Conservation (phyloP, 2,113 vertebrate genomes). For the Saimiri boliviensis region DNA sequence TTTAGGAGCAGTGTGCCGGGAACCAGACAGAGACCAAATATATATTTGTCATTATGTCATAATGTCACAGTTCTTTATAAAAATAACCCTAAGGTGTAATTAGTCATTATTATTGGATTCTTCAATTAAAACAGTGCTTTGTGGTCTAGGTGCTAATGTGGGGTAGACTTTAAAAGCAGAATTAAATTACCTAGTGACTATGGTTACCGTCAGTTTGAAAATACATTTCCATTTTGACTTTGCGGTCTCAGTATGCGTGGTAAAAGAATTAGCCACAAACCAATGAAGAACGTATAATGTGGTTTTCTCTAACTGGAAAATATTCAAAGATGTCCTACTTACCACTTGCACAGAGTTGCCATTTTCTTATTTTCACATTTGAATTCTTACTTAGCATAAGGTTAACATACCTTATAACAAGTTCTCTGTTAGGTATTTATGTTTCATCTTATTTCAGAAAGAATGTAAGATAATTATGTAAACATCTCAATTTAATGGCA, state of each 20-base stretch:
- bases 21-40: not conserved
- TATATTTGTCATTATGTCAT: not conserved
- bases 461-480: not conserved
- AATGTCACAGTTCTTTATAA: not conserved
- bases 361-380: slow-evolving; percentile 36
- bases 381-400: not conserved
- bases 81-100: not conserved
- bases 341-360: not conserved
- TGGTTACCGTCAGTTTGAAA: not conserved
- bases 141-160: slow-evolving; percentile 12
- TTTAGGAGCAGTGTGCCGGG: not conserved
- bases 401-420: not conserved
- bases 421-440: not conserved
- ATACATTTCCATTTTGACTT: slow-evolving; percentile 42
- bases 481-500: not conserved
- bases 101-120: not conserved
- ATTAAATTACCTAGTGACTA: slow-evolving; percentile 14
- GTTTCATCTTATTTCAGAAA: slow-evolving; percentile 8
- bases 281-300: not conserved
- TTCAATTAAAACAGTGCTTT: slow-evolving; percentile 26
- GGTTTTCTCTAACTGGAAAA: slow-evolving; percentile 64
- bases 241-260: slow-evolving; percentile 6
- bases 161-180: slow-evolving; percentile 37
- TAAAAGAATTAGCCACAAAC: slow-evolving; percentile 59
- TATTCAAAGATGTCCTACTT: slow-evolving; percentile 77